phyloP scores from a whole-genome alignment of 2,113 vertebrate genomes.

The Chloebia gouldiae region DNA sequence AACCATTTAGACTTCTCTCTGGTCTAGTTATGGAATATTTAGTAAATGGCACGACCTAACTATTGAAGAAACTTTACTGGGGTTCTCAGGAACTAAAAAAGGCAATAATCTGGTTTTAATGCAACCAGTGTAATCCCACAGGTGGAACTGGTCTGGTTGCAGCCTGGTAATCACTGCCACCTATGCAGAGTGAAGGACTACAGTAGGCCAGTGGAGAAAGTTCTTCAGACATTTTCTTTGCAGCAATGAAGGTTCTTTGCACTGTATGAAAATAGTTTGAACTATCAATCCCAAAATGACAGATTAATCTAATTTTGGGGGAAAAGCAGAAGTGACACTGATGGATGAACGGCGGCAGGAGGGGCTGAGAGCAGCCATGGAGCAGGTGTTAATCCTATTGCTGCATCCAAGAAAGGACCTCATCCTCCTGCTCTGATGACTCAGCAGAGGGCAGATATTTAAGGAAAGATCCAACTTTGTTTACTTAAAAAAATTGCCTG shows the following conservation, averaged over 20 bases:
- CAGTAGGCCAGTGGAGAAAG: neutral
- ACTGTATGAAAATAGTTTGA: constrained; percentile 43
- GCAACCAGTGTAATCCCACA: neutral
- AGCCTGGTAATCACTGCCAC: neutral
- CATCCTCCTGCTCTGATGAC: constrained; percentile 7
- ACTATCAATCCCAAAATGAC: constrained; percentile 39
- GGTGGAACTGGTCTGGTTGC: neutral
- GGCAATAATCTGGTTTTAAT: neutral
- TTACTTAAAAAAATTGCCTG: neutral
- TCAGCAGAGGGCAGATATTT: constrained; percentile 17
- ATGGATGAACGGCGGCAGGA: neutral
- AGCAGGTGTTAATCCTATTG: neutral
- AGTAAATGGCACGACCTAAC: neutral
- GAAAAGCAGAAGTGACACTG: constrained; percentile 29
- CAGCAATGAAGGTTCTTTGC: neutral
- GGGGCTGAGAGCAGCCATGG: neutral
- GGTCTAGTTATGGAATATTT: neutral
- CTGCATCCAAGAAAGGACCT: neutral
- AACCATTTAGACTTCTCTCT: neutral
- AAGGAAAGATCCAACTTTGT: neutral
- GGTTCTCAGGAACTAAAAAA: neutral
- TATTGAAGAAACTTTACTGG: neutral
- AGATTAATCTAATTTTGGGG: constrained; percentile 42
- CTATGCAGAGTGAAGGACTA: neutral
- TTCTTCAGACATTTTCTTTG: constrained; percentile 13